Evolutionary conservation across 2,888 invertebrate species (phyloP), one percentile per base, ranked within the genome.

Genomic region (Eupithecia subumbrata): DNA sequence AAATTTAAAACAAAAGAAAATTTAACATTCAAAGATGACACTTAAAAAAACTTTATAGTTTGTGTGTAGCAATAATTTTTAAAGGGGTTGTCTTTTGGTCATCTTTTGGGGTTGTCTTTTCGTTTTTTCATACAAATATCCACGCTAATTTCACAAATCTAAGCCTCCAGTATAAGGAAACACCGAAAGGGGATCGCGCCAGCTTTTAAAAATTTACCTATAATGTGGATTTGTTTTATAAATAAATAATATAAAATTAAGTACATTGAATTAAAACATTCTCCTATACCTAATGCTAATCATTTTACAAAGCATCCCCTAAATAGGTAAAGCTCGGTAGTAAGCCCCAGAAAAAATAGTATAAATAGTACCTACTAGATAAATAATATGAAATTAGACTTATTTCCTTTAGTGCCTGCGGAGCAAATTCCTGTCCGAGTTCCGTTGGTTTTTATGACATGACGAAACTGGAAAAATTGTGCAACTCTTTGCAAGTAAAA

Each of bases 401-500:
- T 52, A 52, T 22, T 22, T 1, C 11, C 1, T 4, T 22, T 14
- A 25, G 12, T 14, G 25, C 14, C 22, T 60, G 60, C 5, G 25
- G 25, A 60, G 12, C 12, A 22, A 25, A 60, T 4, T 60, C 22
- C 60, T 12, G 25, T 25, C 60, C 60, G 25, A 25, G 1, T 25
- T 60, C 25, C 60, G 4, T 22, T 22, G 11, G 56, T 56, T 12
- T 40, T 56, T n/a, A 52, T 22, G 25, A 12, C 12, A 34, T 34
- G 34, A 64, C 18, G 18, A 34, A 34, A 34, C 34, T 30, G 14
- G 14, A 64, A 64, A 63, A 64, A 64, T 34, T 9, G 7, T 3
- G 18, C 9, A 16, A 18, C 67, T 67, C 34, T 64, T 70, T 43
- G 12, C 37, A 69, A 69, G 48, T 64, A 12, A 30, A 52, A 68